These are phyloP conservation scores for Ferdinandea cuprea DNA, from an alignment of 2,888 invertebrate genomes.

Conservation along the genomic window DNA sequence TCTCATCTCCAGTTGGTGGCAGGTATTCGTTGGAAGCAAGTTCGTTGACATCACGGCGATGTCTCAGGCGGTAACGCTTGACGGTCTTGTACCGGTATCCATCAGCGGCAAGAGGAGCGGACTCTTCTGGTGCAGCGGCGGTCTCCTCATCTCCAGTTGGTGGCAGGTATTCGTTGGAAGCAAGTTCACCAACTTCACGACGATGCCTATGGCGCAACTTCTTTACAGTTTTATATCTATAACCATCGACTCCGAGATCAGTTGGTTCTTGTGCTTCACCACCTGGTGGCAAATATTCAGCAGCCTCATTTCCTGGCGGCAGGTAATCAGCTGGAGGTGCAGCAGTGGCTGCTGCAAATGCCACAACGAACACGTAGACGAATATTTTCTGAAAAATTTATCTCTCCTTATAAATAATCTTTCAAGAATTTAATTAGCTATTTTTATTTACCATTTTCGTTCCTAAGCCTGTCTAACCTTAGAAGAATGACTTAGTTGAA, in stretches of 20 bases:
- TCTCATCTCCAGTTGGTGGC: too few relatives aligned
- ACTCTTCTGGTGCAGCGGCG: too few relatives aligned
- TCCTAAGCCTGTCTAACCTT: constrained; percentile 9
- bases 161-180: constrained; percentile 54
- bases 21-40: too few relatives aligned
- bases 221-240: constrained; percentile 78
- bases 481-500: constrained; percentile 6
- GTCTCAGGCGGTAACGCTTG: too few relatives aligned
- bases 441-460: constrained; percentile 38
- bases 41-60: too few relatives aligned
- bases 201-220: constrained; percentile 77
- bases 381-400: constrained; percentile 79
- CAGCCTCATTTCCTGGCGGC: constrained; percentile 70
- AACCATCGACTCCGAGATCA: constrained; percentile 75
- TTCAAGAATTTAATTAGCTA: neutral
- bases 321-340: constrained; percentile 69
- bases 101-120: constrained; percentile 41
- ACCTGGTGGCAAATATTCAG: constrained; percentile 51
- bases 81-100: constrained; percentile 61
- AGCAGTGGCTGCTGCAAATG: constrained; percentile 77
- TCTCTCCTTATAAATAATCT: neutral
- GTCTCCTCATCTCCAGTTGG: constrained; percentile 38
- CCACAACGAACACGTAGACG: constrained; percentile 78
- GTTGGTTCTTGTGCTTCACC: neutral
- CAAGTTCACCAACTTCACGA: constrained; percentile 76